Evolutionary conservation across 2,888 invertebrate species (phyloP).

Genomic region (Ectemnius lituratus): DNA sequence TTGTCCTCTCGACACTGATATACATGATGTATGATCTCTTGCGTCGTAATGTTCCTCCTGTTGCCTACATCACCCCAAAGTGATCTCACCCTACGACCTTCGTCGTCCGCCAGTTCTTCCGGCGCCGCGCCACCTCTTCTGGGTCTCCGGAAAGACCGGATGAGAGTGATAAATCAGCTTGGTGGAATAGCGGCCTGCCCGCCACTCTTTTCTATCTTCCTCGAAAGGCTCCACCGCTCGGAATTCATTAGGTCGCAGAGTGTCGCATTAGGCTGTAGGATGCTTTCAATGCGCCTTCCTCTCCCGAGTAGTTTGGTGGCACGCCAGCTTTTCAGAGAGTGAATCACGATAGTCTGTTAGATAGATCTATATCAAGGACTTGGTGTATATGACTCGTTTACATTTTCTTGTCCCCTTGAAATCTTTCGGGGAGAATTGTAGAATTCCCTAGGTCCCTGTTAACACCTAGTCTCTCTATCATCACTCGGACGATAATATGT

Average conservation of each 20-base stretch:
- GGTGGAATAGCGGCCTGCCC: too few relatives aligned
- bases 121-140: background rate
- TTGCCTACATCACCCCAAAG: slow-evolving; percentile 2
- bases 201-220: slow-evolving; percentile 3
- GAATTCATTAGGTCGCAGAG: slow-evolving; percentile 6
- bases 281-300: too few relatives aligned
- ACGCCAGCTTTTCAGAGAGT: too few relatives aligned
- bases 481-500: background rate
- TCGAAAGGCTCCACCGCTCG: slow-evolving; percentile 12
- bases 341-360: too few relatives aligned
- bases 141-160: background rate
- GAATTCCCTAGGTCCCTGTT: too few relatives aligned
- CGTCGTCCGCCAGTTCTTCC: slow-evolving; percentile 13
- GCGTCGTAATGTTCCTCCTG: slow-evolving; percentile 10
- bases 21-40: background rate
- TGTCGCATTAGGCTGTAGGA: too few relatives aligned
- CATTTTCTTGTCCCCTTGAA: too few relatives aligned
- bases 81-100: slow-evolving; percentile 8
- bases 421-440: too few relatives aligned
- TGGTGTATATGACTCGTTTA: too few relatives aligned
- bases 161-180: background rate
- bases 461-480: too few relatives aligned
- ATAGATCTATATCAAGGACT: too few relatives aligned
- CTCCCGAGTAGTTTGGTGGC: too few relatives aligned
- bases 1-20: background rate